phyloP scores from a whole-genome alignment of 1,140 invertebrate genomes.

The Lamellibrachia luymesi region DNA sequence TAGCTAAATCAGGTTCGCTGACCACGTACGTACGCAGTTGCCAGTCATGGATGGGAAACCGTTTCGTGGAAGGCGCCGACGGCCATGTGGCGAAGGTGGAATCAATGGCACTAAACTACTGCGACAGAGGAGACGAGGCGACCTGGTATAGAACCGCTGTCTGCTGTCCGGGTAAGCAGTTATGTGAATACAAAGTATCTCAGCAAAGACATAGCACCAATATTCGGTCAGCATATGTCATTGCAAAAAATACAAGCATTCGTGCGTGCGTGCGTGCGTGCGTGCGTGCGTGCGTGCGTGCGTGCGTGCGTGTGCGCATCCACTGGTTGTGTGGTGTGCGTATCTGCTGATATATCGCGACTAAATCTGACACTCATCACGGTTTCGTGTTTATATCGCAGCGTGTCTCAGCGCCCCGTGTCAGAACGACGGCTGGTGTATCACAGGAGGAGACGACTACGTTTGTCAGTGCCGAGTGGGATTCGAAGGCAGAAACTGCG shows the following conservation, averaged over 20 bases:
- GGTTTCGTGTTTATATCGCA: not conserved
- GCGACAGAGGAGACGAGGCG: slow-evolving; percentile 1
- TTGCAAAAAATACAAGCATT: no score
- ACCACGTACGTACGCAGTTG: not conserved
- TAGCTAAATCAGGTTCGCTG: not conserved
- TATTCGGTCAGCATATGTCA: no score
- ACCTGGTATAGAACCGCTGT: not conserved
- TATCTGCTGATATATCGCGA: not conserved
- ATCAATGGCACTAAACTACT: not conserved
- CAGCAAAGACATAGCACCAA: no score
- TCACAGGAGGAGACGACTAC: not conserved
- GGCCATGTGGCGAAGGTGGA: not conserved
- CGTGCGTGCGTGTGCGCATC: not conserved
- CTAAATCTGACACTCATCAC: not conserved
- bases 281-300: no score
- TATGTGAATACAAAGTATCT: no score
- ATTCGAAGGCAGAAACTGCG: slow-evolving; percentile 16
- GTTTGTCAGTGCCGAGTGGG: slow-evolving; percentile 9
- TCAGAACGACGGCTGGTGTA: slow-evolving; percentile 19
- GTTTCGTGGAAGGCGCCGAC: not conserved
- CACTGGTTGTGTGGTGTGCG: not conserved
- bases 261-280: no score
- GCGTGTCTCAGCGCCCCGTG: slow-evolving; percentile 1
- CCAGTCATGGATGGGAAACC: not conserved
- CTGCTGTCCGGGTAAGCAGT: not conserved